phyloP scores from a whole-genome alignment of 2,113 vertebrate species.

The Haplotaxodon microlepis region DNA sequence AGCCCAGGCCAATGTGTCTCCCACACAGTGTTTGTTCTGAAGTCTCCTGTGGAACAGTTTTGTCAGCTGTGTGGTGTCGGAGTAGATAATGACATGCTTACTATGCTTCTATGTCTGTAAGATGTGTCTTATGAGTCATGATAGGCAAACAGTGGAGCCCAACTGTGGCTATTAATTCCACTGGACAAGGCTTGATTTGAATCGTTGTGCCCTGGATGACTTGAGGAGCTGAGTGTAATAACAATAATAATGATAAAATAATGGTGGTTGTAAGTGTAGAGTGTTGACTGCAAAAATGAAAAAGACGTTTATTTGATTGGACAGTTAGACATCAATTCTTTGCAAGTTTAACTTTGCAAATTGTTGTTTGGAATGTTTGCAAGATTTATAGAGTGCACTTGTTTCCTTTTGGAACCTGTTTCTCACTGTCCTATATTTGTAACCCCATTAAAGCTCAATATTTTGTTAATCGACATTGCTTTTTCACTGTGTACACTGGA shows the following conservation, averaged over 20 bases:
- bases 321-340: not conserved
- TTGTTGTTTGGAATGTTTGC: not conserved
- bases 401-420: not conserved
- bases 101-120: not conserved
- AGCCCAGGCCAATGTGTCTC: not conserved
- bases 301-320: not conserved
- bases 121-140: constrained; percentile 40
- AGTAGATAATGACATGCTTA: constrained; percentile 50
- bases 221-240: not conserved
- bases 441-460: not conserved
- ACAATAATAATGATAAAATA: not conserved
- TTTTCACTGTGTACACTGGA: not conserved
- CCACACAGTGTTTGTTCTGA: constrained; percentile 12
- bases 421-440: not conserved
- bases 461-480: not conserved
- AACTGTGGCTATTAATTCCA: constrained; percentile 17
- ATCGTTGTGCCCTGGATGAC: not conserved
- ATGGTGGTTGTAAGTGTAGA: not conserved
- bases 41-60: constrained; percentile 34
- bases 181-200: constrained; percentile 10
- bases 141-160: constrained; percentile 22
- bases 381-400: not conserved
- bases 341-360: not conserved
- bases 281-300: not conserved
- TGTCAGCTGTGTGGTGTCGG: constrained; percentile 41